A percentile compares a stretch with the other conserved stretches of the same genome.
phyloP scores from a whole-genome alignment of 2,113 vertebrate species.

The Hydropotes inermis region DNA sequence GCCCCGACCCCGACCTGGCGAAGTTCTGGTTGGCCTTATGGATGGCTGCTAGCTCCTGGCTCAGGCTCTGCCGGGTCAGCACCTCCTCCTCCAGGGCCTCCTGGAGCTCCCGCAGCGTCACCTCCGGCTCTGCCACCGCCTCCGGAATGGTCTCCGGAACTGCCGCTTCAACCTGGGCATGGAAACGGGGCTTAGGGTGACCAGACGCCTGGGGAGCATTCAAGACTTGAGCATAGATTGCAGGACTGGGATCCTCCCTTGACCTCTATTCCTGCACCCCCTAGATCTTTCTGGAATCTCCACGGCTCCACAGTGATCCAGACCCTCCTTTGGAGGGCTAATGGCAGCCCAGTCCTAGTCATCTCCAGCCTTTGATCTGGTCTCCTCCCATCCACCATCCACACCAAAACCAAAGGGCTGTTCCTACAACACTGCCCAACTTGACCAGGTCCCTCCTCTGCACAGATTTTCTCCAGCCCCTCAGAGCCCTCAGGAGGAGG shows the following conservation, averaged over 20 bases:
- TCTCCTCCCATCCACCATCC: not conserved
- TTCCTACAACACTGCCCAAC: not conserved
- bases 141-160: not conserved
- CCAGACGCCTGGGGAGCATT: not conserved
- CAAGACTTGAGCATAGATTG: not conserved
- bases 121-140: not conserved
- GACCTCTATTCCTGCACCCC: not conserved
- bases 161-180: not conserved
- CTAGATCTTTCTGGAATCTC: not conserved
- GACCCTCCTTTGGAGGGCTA: not conserved
- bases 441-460: too few relatives aligned
- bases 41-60: constrained; percentile 71
- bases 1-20: constrained; percentile 63
- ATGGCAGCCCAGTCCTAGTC: not conserved
- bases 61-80: constrained; percentile 65
- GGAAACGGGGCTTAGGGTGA: not conserved
- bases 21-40: constrained; percentile 71
- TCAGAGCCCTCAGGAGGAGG: not conserved
- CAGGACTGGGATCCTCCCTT: not conserved
- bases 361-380: not conserved
- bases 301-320: not conserved
- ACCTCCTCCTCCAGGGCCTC: constrained; percentile 72
- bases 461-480: not conserved
- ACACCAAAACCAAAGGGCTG: not conserved
- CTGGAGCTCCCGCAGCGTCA: constrained; percentile 69